Percentiles rank a stretch among this genome's conserved stretches.
These are phyloP conservation scores for Caiman crocodilus DNA, from an alignment of 2,797 vertebrate species.

Conservation along the genomic window DNA sequence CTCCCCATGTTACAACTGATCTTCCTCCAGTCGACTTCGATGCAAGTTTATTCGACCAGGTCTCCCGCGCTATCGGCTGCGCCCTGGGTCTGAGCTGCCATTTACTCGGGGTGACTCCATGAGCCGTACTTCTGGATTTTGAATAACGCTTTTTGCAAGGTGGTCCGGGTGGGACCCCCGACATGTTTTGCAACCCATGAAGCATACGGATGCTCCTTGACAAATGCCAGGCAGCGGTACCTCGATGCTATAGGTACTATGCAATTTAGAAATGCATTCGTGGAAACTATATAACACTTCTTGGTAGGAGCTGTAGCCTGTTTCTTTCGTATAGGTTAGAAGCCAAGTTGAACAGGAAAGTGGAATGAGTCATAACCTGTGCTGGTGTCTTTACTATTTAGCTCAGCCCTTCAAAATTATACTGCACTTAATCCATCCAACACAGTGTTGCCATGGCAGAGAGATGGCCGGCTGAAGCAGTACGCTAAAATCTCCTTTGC, in stretches of 20 bases:
- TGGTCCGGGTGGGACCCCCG: background rate
- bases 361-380: background rate
- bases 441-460: background rate
- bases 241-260: background rate
- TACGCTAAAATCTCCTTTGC: fast-evolving
- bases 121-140: conserved; percentile 51
- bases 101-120: conserved; percentile 36
- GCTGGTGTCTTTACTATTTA: background rate
- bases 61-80: conserved; percentile 24
- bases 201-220: background rate
- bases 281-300: background rate
- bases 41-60: background rate
- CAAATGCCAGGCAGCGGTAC: background rate
- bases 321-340: background rate
- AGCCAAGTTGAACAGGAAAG: background rate
- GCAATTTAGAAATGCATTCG: fast-evolving
- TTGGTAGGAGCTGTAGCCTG: background rate
- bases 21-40: background rate
- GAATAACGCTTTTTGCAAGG: conserved; percentile 13
- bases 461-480: background rate
- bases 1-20: conserved; percentile 11
- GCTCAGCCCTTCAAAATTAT: background rate
- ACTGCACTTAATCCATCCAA: background rate
- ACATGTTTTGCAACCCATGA: conserved; percentile 1
- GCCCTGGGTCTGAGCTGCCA: fast-evolving